Evolutionary conservation across 2,888 invertebrate genomes (phyloP), one percentile per base, ranked within the genome.

Genomic region (Pheosia tremula): DNA sequence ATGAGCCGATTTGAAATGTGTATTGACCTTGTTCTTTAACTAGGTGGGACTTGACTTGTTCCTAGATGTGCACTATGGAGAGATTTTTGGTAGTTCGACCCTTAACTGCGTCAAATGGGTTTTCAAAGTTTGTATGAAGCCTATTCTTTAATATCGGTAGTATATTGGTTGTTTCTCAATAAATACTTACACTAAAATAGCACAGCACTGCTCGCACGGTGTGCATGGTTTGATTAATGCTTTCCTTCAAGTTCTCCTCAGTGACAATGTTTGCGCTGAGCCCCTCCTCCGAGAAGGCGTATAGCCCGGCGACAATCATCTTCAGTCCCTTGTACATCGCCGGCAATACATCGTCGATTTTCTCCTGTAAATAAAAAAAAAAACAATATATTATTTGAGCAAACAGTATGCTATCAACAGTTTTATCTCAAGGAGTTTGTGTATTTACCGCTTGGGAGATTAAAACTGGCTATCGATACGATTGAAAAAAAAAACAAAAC

Each of bases 281-380:
- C 56, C 95, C 93, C 37, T 95, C 91, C 69, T 95, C 94, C 72
- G 96, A 95, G 85, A 96, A 94, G 76, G 95, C 95, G 77, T 97
- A 95, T 63, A 97, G 81, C 41, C 95, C 96, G 6, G 96, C 96
- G 1, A 96, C 96, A 66, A 96, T 94, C 89, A 94, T 95, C 86
- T 97, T 97, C 83, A 97, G 89, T 70, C 95, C 95, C 77, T 95
- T 94, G 88, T 96, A 96, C 80, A 95, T 94, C 61, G 94, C 89
- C 59, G 95, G 91, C 74, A 97, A 86, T n/a, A 84, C 72, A 11
- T 82, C 75, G 60, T 91, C 84, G 49, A 91, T 85, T 11, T 87
- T 81, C 68, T 69, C 74, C 93, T 93, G 86, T 75, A 61, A 70
- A 84, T 50, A 67, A 58, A 72, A 9, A 59, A 54, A 60, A 47